Conservation (phyloP, 2,888 invertebrate genomes). For the Catocala sponsa region DNA sequence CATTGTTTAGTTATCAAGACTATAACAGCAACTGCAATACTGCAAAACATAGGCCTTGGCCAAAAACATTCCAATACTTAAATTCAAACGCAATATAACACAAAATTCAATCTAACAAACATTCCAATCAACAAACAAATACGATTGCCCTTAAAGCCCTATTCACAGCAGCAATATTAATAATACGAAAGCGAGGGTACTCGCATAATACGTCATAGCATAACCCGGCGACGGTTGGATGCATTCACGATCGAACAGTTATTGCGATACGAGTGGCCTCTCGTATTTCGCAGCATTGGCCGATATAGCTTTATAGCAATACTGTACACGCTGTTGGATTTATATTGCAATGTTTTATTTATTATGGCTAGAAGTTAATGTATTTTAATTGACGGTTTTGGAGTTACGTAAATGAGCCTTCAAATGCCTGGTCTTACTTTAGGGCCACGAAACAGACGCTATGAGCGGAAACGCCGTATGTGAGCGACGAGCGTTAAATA, state of each 20-base stretch:
- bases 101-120: neutral
- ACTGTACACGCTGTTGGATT: constrained; percentile 26
- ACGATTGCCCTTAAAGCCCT: constrained; percentile 14
- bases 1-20: too few relatives aligned
- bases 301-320: constrained; percentile 22
- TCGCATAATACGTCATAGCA: neutral
- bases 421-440: too few relatives aligned
- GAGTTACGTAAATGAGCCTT: too few relatives aligned
- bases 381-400: too few relatives aligned
- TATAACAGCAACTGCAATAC: too few relatives aligned
- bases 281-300: constrained; percentile 31
- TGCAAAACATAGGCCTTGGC: too few relatives aligned
- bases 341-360: constrained; percentile 27
- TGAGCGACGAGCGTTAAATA: too few relatives aligned
- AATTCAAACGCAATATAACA: too few relatives aligned
- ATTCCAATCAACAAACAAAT: constrained; percentile 1
- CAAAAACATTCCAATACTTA: too few relatives aligned
- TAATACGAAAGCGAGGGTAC: constrained; percentile 22
- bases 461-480: too few relatives aligned
- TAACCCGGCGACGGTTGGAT: constrained; percentile 16
- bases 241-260: constrained; percentile 13
- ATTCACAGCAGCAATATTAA: constrained; percentile 29
- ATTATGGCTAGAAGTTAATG: constrained; percentile 9
- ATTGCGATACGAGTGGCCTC: constrained; percentile 30
- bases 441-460: too few relatives aligned